A percentile compares a stretch with the other conserved stretches of the same genome.
Evolutionary conservation across 1,140 invertebrate species (phyloP).

Genomic region (Chrysopa pallens): DNA sequence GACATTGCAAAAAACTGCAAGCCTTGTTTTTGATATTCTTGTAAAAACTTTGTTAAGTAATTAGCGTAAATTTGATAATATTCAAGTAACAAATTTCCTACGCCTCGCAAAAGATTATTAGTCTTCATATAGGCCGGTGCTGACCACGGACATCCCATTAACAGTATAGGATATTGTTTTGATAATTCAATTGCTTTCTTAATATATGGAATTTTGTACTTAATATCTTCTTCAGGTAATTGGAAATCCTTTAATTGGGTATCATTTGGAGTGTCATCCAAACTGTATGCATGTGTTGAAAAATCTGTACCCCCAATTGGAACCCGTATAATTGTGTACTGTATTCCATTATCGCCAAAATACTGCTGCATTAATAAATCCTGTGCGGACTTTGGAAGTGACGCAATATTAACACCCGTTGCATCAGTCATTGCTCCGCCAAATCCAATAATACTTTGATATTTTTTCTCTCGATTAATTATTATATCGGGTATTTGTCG

Average conservation of each 20-base stretch:
- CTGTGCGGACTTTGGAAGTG: background rate
- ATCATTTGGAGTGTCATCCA: constrained; percentile 35
- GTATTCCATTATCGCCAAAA: constrained; percentile 39
- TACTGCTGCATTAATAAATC: constrained; percentile 18
- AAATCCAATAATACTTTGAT: constrained; percentile 54
- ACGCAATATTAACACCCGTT: constrained; percentile 23
- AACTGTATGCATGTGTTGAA: constrained; percentile 47
- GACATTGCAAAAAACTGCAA: constrained; percentile 23
- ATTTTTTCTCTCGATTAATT: constrained; percentile 17
- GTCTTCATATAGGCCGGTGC: constrained; percentile 86
- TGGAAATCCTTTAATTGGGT: constrained; percentile 16
- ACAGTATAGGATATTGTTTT: too few species aligned
- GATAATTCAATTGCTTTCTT: background rate
- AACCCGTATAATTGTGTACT: constrained; percentile 53
- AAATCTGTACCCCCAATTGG: constrained; percentile 79
- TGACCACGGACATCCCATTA: constrained; percentile 40
- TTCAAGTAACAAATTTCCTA: constrained; percentile 23
- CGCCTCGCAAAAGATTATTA: constrained; percentile 36
- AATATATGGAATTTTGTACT: constrained; percentile 14
- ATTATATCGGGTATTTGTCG: constrained; percentile 8
- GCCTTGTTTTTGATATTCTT: constrained; percentile 19
- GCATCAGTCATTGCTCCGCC: constrained; percentile 81
- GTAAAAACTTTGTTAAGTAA: constrained; percentile 39
- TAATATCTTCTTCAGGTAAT: constrained; percentile 21
- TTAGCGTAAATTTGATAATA: constrained; percentile 45